These are phyloP conservation scores for Globodera rostochiensis DNA, from an alignment of 1,140 invertebrate genomes.

Conservation along the genomic window DNA sequence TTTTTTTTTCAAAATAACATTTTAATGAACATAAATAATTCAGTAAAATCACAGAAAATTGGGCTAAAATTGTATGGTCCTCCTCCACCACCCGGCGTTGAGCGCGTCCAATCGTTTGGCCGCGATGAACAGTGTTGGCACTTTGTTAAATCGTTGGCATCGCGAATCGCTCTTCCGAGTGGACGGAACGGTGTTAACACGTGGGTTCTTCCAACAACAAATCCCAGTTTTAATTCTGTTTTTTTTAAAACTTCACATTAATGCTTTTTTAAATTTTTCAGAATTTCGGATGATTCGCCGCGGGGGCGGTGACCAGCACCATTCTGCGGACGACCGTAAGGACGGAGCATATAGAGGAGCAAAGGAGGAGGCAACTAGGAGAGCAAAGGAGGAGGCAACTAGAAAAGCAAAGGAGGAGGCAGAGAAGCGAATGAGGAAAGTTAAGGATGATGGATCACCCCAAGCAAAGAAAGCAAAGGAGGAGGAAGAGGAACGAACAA, in stretches of 20 bases:
- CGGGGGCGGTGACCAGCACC: background rate
- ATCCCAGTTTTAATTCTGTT: background rate
- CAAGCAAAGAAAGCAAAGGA: too few species aligned
- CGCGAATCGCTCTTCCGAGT: background rate
- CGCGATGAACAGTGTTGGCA: background rate
- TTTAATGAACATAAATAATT: too few species aligned
- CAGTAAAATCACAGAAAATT: too few species aligned
- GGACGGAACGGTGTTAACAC: background rate
- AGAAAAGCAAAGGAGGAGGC: too few species aligned
- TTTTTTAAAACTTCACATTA: background rate
- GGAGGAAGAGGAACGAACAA: background rate
- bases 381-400: background rate
- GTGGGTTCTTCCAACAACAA: background rate
- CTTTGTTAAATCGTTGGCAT: background rate
- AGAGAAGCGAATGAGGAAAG: background rate
- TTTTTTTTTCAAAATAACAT: too few species aligned
- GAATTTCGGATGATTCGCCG: background rate
- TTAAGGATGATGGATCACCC: too few species aligned
- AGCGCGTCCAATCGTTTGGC: background rate
- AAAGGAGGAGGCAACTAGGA: too few species aligned
- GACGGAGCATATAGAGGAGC: background rate
- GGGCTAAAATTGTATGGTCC: too few species aligned
- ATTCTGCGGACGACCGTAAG: background rate
- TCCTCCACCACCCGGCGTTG: background rate
- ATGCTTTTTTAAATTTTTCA: background rate